Conservation (phyloP, 2,113 vertebrate species). For the Oreochromis tanganicae region DNA sequence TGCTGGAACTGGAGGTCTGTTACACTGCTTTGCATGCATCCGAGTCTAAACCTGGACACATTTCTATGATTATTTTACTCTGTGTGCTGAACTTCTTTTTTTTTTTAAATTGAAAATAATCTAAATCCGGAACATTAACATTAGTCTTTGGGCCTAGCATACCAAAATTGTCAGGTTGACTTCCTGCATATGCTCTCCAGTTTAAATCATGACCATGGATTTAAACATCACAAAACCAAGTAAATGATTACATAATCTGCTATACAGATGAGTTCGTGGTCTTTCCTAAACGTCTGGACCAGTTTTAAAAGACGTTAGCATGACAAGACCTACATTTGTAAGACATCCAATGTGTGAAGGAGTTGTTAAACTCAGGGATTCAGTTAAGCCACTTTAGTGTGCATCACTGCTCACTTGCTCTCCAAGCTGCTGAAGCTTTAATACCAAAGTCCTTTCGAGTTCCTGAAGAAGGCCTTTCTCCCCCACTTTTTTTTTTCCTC, state of each 20-base stretch:
- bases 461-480: neutral
- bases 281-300: neutral
- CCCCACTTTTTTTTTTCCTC: accelerated
- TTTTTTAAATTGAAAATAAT: neutral
- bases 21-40: neutral
- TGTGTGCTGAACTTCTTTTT: neutral
- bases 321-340: conserved; percentile 24
- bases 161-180: neutral
- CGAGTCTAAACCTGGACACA: neutral
- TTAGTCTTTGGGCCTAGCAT: neutral
- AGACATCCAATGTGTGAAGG: neutral
- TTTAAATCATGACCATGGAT: neutral
- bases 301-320: conserved; percentile 18
- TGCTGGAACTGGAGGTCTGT: neutral
- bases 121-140: neutral
- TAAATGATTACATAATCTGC: neutral
- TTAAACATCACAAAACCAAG: conserved; percentile 9
- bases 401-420: neutral
- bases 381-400: neutral
- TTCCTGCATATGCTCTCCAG: neutral
- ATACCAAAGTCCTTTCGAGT: neutral
- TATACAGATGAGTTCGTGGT: conserved; percentile 12
- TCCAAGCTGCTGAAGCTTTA: neutral
- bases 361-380: neutral
- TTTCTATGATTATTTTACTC: neutral